Evolutionary conservation across 2,113 vertebrate genomes (phyloP), one percentile per base, ranked within the genome.

Genomic region (Phyllostomus hastatus): DNA sequence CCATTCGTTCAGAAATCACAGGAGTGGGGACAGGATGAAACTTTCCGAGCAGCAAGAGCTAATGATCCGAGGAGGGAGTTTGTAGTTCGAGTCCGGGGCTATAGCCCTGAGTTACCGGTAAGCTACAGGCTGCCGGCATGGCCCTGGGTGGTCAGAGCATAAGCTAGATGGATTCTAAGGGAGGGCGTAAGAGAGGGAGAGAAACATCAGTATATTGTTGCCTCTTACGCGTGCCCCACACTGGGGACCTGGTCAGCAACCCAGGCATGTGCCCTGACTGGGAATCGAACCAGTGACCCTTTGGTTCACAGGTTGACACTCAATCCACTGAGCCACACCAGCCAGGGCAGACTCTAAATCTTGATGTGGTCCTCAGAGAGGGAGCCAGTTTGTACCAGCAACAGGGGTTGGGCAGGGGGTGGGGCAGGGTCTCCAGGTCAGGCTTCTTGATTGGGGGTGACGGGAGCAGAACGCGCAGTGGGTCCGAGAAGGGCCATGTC

Each of bases 51-150:
- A 97, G 82, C 72, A 91, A 91, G 87, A 97, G 73, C 92, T 97
- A 95, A 97, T 97, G 95, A 97, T 96, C 94, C 96, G 92, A 96
- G 96, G 92, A 98, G 92, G 38, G 69, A 80, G n/a, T 85, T 24
- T 67, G 92, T 52, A 83, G 88, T 64, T 93, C 66, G 87, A 95
- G 2, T 38, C 78, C 64, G 31, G 43, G 26, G 66, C 84, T 92
- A 72, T 31, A 50, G 33, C 80, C 76, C 64, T 72, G 61, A 61
- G 90, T 95, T 95, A 96, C 97, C 96, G 95, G 96, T 83, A 76
- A 96, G 92, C 64, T n/a, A 1, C 26, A 15, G 81, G 89, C 85
- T 66, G 10, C 78, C 70, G 70, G 33, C 2, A 7, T 0, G 0
- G 92, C 61, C 91, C 80, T 70, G 12, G 38, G 72, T 92, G 84